These are phyloP conservation scores for Actinemys pallida DNA, from an alignment of 2,113 vertebrate species.

Conservation along the genomic window DNA sequence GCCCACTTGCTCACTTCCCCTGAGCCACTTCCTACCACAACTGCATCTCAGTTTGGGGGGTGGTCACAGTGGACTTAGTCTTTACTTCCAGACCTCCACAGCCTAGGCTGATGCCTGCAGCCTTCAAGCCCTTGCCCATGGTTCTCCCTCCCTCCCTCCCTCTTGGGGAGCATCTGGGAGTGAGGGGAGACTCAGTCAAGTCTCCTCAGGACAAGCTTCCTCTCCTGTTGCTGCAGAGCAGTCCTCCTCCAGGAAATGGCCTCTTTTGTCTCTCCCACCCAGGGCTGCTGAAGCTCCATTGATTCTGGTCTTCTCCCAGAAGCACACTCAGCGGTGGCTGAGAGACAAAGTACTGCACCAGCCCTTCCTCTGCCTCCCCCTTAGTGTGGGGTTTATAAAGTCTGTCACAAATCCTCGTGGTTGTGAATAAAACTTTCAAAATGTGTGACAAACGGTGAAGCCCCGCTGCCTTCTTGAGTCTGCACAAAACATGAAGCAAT, in stretches of 20 bases:
- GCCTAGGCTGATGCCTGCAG: background rate
- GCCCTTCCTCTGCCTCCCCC: background rate
- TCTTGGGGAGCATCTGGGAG: background rate
- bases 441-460: background rate
- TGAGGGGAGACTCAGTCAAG: background rate
- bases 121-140: background rate
- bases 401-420: background rate
- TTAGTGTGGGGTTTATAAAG: background rate
- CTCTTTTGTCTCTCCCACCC: background rate
- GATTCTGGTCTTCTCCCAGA: background rate
- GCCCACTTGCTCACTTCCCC: background rate
- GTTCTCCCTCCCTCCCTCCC: background rate
- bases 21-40: background rate
- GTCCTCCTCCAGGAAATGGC: background rate
- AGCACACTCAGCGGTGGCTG: background rate
- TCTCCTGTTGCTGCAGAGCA: background rate
- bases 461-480: background rate
- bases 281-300: background rate
- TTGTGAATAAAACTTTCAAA: background rate
- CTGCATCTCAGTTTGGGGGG: background rate
- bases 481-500: background rate
- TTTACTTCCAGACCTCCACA: background rate
- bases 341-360: background rate
- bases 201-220: background rate
- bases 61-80: background rate